Evolutionary conservation across 2,888 invertebrate species (phyloP).

Genomic region (Clepsis dumicolana): DNA sequence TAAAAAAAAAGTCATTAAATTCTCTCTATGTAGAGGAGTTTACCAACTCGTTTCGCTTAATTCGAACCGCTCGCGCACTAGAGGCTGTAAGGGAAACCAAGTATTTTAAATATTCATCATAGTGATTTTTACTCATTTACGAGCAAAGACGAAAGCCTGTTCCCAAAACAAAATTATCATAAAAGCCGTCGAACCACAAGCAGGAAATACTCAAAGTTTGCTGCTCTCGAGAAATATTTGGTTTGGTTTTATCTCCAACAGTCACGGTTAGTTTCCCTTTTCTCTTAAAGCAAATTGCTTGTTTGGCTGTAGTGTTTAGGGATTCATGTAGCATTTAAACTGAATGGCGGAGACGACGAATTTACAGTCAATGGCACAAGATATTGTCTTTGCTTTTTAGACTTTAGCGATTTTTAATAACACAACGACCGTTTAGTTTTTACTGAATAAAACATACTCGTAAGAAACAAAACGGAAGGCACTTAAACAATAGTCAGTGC

Average conservation of each 20-base stretch:
- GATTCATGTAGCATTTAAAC: background rate
- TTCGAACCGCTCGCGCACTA: background rate
- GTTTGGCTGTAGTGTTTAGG: background rate
- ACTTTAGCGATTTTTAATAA: background rate
- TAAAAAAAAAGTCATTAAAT: no score
- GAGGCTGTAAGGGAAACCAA: background rate
- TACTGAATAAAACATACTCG: no score
- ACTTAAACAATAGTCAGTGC: no score
- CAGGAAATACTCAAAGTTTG: slow-evolving; percentile 21
- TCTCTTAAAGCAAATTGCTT: slow-evolving; percentile 24
- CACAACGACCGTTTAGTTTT: no score
- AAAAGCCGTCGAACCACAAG: slow-evolving; percentile 18
- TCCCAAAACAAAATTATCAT: slow-evolving; percentile 25
- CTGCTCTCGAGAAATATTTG: slow-evolving; percentile 3
- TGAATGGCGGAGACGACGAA: background rate
- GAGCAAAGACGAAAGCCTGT: background rate
- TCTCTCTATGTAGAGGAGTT: no score
- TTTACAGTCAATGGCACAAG: background rate
- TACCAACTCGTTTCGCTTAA: background rate
- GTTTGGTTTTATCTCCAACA: slow-evolving; percentile 12
- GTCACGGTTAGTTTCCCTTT: slow-evolving; percentile 22
- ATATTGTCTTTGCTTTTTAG: no score
- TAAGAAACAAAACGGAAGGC: no score
- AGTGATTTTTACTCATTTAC: slow-evolving; percentile 3
- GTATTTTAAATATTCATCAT: background rate